Evolutionary conservation across 2,888 invertebrate species (phyloP), one percentile per base, ranked within the genome.

Genomic region (Thymelicus sylvestris): DNA sequence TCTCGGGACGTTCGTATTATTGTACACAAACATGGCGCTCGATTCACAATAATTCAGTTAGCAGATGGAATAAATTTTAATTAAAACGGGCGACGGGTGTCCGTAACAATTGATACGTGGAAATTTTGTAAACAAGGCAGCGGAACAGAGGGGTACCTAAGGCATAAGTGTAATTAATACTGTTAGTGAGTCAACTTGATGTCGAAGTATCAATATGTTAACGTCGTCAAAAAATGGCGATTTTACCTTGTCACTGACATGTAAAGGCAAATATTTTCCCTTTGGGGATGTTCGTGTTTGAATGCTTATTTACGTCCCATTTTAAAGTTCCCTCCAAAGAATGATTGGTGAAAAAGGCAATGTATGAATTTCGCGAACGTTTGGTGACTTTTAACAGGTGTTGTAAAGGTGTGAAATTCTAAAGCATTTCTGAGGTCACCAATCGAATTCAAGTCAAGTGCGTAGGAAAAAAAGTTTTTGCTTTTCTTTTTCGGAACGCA

Each of bases 41-140:
- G 57, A 65, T 70, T 65, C 59, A 64, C 59, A 64, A 70, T 65
- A 70, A 70, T 65, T 70, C 64, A 70, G 59, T 69, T 69, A 55
- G 48, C 69, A 69, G 69, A 64, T 65, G 69, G 59, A 69, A 69
- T 64, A 64, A 64, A 69, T 64, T 64, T 65, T 64, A 69, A 65
- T 69, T 67, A 64, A 68, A 68, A 68, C 63, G 15, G 24, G 15
- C 55, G 62, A 68, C 63, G 63, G 61, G 24, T 67, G 59, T 39
- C 67, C 41, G 41, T 52, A 24, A 24, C 67, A 67, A 67, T 61
- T 61, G 50, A 67, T 67, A 67, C 67, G 52, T 62, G 62, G 62
- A 67, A 55, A 67, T 48, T 50, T 63, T 48, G 64, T 64, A 64
- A 64, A 64, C 50, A 64, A 64, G 64, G 48, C 47, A 47, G 48